Base-by-base conservation (phyloP, 2,113 vertebrate genomes). In the Gobio gobio region DNA sequence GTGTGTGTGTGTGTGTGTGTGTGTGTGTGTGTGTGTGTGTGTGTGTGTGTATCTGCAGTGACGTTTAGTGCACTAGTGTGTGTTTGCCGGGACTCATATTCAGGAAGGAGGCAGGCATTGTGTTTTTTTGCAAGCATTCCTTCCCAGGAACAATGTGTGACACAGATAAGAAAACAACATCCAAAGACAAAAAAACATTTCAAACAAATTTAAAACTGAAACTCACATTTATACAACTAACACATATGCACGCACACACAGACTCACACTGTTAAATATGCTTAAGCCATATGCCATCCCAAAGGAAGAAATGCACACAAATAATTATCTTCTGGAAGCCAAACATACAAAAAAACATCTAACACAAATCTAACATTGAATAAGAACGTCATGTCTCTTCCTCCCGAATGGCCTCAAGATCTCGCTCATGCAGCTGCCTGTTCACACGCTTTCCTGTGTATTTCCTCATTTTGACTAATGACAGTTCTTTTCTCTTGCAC, bases 121-220 rank as follows among this genome's bases (percentile, higher is more conserved):
- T 86, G 68, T 87, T 87, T 86, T 85, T 89, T 83, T 40, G 40
- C 83, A 82, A 85, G 78, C 66, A 78, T 87, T 89, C 87, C 87
- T 86, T 90, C 86, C 61, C 75, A 33, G 82, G 73, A 86, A 88
- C 77, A 86, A 83, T 88, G 88, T 83, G 59, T 79, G 40, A 49
- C 68, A 68, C 59, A 81, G 78, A 86, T 88, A 88, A 90, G 85
- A 76, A 24, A 83, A 63, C 59, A 76, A 26, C 56, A 45, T 18
- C 58, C 22, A 61, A n/a, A 13, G 6, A 70, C 10, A 70, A 51
- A 56, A 70, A 59, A n/a, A 78, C 14, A 64, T 22, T 24, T 73
- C 22, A 82, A 45, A n/a, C 10, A 22, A 20, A 64, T 72, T 56
- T 36, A 4, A 68, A 64, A 43, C 43, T 8, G 56, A 33, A 56